These are phyloP conservation scores for Sphaerodactylus townsendi DNA, from an alignment of 2,113 vertebrate genomes.

Conservation along the genomic window DNA sequence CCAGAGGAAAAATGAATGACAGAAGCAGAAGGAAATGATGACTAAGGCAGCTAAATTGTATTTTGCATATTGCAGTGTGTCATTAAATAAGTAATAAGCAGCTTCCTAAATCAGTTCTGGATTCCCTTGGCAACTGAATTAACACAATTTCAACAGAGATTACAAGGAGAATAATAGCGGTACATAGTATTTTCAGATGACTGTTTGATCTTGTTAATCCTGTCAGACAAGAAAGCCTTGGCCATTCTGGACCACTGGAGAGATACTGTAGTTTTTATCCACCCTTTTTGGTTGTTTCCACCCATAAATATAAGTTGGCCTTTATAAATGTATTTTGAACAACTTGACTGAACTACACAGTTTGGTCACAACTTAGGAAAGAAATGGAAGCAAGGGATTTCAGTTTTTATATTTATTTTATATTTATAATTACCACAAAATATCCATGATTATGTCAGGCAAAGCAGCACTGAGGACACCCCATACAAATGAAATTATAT, in stretches of 20 bases:
- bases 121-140: conserved; percentile 18
- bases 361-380: background rate
- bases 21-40: background rate
- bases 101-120: conserved; percentile 21
- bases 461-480: too few relatives aligned
- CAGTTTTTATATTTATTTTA: too few relatives aligned
- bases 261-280: background rate
- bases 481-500: background rate
- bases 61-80: conserved; percentile 24
- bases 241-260: background rate
- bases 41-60: conserved; percentile 1
- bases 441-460: too few relatives aligned
- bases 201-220: conserved; percentile 3
- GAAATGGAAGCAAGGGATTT: background rate
- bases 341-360: background rate
- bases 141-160: background rate
- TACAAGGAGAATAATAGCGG: background rate
- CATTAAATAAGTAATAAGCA: conserved; percentile 21
- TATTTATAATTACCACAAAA: background rate
- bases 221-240: conserved; percentile 3
- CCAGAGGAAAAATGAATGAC: background rate
- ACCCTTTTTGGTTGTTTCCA: background rate
- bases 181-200: background rate
- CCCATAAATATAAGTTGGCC: background rate
- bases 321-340: conserved; percentile 25